These are phyloP conservation scores for Myotis davidii DNA, from an alignment of 2,113 vertebrate genomes.

Conservation along the genomic window DNA sequence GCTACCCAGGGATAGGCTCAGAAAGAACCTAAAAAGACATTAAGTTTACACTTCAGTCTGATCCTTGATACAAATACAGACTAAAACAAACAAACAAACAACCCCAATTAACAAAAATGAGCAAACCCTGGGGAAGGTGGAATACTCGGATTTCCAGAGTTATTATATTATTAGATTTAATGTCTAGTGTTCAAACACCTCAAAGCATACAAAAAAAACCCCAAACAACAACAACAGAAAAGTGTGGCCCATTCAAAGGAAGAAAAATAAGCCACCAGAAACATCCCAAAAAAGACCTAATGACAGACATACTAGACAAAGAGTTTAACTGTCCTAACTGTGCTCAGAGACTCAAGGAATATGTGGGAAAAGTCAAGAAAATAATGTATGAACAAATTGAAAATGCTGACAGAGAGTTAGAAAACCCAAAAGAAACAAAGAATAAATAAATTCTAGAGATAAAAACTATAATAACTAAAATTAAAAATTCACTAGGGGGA, in stretches of 20 bases:
- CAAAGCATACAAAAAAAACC: neutral
- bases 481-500: neutral
- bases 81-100: neutral
- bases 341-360: neutral
- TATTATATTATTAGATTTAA: neutral
- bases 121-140: neutral
- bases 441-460: neutral
- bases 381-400: neutral
- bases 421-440: neutral
- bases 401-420: neutral
- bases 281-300: neutral
- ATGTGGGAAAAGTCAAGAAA: neutral
- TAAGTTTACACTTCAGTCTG: neutral
- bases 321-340: neutral
- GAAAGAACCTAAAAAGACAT: neutral
- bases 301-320: constrained; percentile 6
- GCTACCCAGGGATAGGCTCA: neutral
- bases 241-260: neutral
- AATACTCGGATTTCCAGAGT: neutral
- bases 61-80: neutral
- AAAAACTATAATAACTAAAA: neutral
- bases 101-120: neutral
- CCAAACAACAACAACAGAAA: neutral
- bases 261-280: neutral
- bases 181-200: neutral